Base-by-base conservation (phyloP, 2,888 invertebrate species). In the Cetonia aurata region DNA sequence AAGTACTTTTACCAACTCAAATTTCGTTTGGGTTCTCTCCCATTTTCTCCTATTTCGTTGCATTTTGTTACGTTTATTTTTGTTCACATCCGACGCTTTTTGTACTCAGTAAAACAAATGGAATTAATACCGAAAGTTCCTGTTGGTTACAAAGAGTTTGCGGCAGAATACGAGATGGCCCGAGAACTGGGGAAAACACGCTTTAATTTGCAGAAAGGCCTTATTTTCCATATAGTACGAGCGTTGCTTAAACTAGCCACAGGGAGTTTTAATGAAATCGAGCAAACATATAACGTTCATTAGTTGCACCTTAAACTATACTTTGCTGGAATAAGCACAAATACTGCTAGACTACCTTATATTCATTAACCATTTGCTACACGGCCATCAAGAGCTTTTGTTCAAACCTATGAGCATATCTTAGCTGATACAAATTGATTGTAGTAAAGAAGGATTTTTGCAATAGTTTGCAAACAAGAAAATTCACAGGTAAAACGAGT, bases 1-100 rank as follows among this genome's bases (percentile, higher is more conserved):
- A 81, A 81, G 76, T 79, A 75, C 76, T 72, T 72, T 75, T 75
- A 77, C 74, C 72, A 74, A 67, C 71, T 55, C 31, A 55, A 70
- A 67, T 67, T 57, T 70, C 57, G 33, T 46, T 17, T 2, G 2
- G 8, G 53, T 48, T 8, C 13, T 62, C 48, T 9, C 48, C n/a
- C 0, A 15, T 13, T 13, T 13, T 6, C 44, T 44, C 44, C 10
- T 2, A 3, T 17, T 8, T 53, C 53, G 53, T 8, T 15, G 19
- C n/a, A 3, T 25, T 25, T 55, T 1, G 31, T 17, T 25, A 10
- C 55, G 15, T 48, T 48, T 48, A 15, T 48, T 48, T 17, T 17
- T 17, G 48, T 17, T 48, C 48, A 3, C 13, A 4, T 48, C 13
- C 15, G 48, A 37, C 37, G 37, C 37, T 37, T 37, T 37, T 37